Evolutionary conservation across 2,113 vertebrate genomes (phyloP).

Genomic region (Elachura formosa): DNA sequence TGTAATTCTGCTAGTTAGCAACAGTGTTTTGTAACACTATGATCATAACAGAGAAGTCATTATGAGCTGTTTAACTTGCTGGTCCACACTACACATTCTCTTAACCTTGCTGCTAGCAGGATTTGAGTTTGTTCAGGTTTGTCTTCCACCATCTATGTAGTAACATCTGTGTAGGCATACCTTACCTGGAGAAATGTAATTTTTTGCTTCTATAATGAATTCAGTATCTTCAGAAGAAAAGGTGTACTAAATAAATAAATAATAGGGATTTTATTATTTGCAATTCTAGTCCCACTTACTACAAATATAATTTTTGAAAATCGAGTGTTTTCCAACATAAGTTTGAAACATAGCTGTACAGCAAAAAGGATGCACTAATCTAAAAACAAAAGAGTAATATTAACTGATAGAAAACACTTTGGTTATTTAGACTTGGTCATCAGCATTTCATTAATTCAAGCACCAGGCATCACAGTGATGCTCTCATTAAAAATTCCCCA

Average conservation of each 20-base stretch:
- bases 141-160: not conserved
- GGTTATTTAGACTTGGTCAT: not conserved
- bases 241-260: not conserved
- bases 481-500: not conserved
- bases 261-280: not conserved
- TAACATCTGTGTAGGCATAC: fast-evolving
- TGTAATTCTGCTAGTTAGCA: not conserved
- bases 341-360: not conserved
- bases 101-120: not conserved
- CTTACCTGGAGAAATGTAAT: not conserved
- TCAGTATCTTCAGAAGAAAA: not conserved
- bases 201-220: not conserved
- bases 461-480: not conserved
- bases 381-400: not conserved
- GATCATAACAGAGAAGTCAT: not conserved
- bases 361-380: not conserved
- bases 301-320: not conserved
- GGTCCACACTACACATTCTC: not conserved
- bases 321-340: not conserved
- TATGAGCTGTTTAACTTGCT: not conserved
- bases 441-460: not conserved
- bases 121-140: not conserved
- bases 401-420: not conserved
- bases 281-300: not conserved
- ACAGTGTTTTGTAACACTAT: not conserved